Conservation (phyloP, 2,888 invertebrate species). For the Philopedon plagiatum region DNA sequence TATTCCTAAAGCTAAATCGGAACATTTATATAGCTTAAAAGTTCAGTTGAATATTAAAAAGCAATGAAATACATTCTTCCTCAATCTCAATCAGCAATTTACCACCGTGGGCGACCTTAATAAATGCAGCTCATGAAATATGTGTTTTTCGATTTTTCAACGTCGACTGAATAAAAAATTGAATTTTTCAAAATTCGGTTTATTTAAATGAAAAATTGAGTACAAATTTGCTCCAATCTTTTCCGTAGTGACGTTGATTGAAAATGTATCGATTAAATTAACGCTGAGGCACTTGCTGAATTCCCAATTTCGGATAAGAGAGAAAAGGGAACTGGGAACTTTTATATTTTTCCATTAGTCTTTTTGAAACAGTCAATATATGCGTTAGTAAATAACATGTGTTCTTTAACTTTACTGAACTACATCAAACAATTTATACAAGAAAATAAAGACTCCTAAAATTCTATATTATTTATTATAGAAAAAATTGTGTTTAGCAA, state of each 20-base stretch:
- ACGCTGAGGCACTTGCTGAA: background rate
- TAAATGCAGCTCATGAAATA: background rate
- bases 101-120: background rate
- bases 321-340: slow-evolving; percentile 9
- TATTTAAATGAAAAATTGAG: slow-evolving; percentile 27
- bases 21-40: background rate
- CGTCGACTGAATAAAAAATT: background rate
- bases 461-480: no score
- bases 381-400: no score
- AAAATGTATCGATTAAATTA: slow-evolving; percentile 44
- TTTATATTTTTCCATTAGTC: slow-evolving; percentile 7
- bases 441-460: no score
- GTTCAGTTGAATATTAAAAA: background rate
- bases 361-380: slow-evolving; percentile 2
- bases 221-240: slow-evolving; percentile 35
- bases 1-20: no score
- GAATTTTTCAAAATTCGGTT: slow-evolving; percentile 8
- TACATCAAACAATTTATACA: no score
- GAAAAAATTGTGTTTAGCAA: no score
- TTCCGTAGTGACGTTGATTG: slow-evolving; percentile 22
- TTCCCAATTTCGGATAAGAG: slow-evolving; percentile 3
- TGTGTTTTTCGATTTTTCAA: background rate
- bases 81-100: background rate
- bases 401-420: no score
- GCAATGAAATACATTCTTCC: background rate